Evolutionary conservation across 2,797 vertebrate species (phyloP).

Genomic region (Argya squamiceps): DNA sequence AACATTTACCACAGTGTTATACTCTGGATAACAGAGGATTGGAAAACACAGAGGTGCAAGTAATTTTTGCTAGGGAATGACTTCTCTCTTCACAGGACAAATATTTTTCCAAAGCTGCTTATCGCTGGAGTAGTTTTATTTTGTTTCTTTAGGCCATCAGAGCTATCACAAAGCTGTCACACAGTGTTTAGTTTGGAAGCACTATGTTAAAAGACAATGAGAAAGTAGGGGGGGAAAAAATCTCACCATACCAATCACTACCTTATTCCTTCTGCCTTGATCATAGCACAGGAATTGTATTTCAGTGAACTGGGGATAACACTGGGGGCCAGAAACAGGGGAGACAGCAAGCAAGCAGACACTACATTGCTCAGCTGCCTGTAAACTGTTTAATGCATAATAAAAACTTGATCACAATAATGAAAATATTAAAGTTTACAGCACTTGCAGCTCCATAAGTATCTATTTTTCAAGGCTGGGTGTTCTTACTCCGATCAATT

Average conservation of each 20-base stretch:
- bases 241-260: not conserved
- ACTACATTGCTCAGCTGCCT: not conserved
- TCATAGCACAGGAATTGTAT: not conserved
- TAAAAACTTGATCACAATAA: not conserved
- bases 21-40: not conserved
- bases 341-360: not conserved
- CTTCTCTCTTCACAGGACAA: not conserved
- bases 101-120: not conserved
- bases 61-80: not conserved
- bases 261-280: not conserved
- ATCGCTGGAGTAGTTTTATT: not conserved
- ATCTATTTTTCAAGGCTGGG: not conserved
- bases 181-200: not conserved
- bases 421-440: not conserved
- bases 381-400: not conserved
- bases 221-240: not conserved
- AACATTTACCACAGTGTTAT: not conserved
- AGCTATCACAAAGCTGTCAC: not conserved
- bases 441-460: not conserved
- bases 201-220: not conserved
- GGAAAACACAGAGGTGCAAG: not conserved
- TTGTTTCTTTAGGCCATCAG: not conserved
- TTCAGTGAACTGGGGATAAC: not conserved
- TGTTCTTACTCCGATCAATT: not conserved
- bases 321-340: not conserved